Base-by-base conservation (phyloP, 2,888 invertebrate genomes). In the Tanypteryx hageni region DNA sequence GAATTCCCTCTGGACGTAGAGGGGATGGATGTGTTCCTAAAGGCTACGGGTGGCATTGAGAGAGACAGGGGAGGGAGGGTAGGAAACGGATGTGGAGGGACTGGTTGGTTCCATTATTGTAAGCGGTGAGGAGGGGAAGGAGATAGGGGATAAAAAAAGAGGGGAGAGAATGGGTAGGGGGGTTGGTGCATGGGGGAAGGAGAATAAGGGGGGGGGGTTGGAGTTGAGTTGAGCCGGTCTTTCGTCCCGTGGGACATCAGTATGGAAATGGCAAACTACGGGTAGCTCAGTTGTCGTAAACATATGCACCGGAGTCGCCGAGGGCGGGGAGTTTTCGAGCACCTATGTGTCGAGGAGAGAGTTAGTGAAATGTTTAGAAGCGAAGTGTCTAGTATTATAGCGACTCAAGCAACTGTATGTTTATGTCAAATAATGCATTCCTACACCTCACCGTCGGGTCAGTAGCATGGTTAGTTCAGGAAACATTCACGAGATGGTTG, bases 81-180 rank as follows among this genome's bases (percentile, higher is more conserved):
- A 44, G 44, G 44, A 44, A 44, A 44, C 44, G 44, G 44, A 44
- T 44, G 44, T 44, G 44, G 44, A 44, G 27, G 11, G 27, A 22
- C 22, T 76, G 76, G 22, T 76, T 76, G 76, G 76, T 76, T 76
- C 76, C 76, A 76, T 76, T 76, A 76, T 76, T 76, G 76, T 76
- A 76, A 76, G 76, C 76, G 76, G 27, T 13, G 76, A 76, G 27
- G 22, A 27, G 76, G 76, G 76, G 1, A 44, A 27, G 76, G 76
- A 27, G 76, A 76, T 13, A 13, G 22, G 76, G 27, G 27, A 44
- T 1, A 44, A 44, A 44, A 44, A 44, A 3, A 44, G 44, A 44
- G 44, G 44, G 44, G 44, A 1, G 44, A 5, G 44, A 44, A 44
- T 44, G 44, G 44, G 1, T 44, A 44, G 44, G 44, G 5, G 44